Conservation (phyloP, 2,113 vertebrate species). For the Eolophus roseicapilla region DNA sequence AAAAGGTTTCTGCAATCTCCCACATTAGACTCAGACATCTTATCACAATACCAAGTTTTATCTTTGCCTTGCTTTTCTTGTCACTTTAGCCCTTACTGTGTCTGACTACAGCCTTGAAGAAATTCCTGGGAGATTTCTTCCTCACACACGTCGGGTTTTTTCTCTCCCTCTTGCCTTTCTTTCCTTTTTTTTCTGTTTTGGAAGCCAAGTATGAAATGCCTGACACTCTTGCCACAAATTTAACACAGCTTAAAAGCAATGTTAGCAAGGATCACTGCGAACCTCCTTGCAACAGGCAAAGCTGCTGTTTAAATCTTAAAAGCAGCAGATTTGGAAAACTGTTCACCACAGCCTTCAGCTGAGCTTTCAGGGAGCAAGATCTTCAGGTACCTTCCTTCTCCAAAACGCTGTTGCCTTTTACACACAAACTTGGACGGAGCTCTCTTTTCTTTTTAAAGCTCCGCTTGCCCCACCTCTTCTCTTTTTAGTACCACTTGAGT, state of each 20-base stretch:
- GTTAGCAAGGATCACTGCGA: conserved; percentile 13
- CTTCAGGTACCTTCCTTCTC: not conserved
- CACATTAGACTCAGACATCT: conserved; percentile 62
- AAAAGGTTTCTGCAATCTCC: conserved; percentile 3
- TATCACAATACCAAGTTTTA: conserved; percentile 32
- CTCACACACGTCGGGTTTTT: not conserved
- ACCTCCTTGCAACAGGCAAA: not conserved
- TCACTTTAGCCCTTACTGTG: conserved; percentile 15
- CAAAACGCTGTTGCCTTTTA: not conserved
- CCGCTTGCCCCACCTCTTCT: conserved; percentile 70
- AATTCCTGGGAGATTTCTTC: conserved; percentile 54
- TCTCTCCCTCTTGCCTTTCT: not conserved
- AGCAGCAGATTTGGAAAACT: not conserved
- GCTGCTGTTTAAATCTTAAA: not conserved
- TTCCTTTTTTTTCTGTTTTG: conserved; percentile 67
- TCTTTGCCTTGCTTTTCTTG: conserved; percentile 43
- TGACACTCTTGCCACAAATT: conserved; percentile 85
- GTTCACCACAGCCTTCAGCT: not conserved
- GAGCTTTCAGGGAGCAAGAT: not conserved
- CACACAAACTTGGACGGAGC: conserved; percentile 13
- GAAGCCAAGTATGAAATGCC: conserved; percentile 94
- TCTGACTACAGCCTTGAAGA: conserved; percentile 41
- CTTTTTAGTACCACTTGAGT: conserved; percentile 73
- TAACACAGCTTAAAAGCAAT: conserved; percentile 76
- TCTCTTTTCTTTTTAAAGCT: conserved; percentile 73